Evolutionary conservation across 1,140 invertebrate species (phyloP).

Genomic region (Lepidurus apus): DNA sequence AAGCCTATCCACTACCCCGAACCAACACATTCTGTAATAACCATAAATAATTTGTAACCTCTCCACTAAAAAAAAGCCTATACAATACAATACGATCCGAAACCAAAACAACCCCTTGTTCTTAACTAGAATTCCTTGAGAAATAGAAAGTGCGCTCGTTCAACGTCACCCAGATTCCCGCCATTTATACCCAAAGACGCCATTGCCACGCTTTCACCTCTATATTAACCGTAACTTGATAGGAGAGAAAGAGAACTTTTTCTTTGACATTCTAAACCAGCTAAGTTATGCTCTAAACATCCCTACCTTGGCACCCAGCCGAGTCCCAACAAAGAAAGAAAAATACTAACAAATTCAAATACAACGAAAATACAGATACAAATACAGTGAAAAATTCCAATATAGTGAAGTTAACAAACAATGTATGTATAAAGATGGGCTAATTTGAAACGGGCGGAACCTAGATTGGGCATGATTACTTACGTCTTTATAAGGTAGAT

Average conservation of each 20-base stretch:
- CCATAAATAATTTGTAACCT: background rate
- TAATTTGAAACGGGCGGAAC: conserved; percentile 7
- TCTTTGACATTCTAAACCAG: background rate
- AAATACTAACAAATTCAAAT: background rate
- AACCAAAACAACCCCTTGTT: background rate
- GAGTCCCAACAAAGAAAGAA: background rate
- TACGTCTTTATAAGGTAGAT: background rate
- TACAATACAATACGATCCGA: background rate
- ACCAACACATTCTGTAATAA: background rate
- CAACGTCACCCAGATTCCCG: background rate
- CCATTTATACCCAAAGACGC: background rate
- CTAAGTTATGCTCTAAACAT: background rate
- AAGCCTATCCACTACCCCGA: background rate
- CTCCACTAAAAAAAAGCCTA: background rate
- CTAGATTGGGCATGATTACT: background rate
- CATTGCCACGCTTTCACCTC: background rate
- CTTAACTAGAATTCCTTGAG: background rate
- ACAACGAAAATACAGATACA: too few relatives aligned
- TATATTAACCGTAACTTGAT: background rate
- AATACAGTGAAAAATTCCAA: too few relatives aligned
- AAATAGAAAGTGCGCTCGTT: background rate
- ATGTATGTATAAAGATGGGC: background rate
- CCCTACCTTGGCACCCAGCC: too few relatives aligned
- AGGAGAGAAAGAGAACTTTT: background rate
- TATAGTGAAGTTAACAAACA: background rate